Evolutionary conservation across 2,888 invertebrate genomes (phyloP).

Genomic region (Plagodis pulveraria): DNA sequence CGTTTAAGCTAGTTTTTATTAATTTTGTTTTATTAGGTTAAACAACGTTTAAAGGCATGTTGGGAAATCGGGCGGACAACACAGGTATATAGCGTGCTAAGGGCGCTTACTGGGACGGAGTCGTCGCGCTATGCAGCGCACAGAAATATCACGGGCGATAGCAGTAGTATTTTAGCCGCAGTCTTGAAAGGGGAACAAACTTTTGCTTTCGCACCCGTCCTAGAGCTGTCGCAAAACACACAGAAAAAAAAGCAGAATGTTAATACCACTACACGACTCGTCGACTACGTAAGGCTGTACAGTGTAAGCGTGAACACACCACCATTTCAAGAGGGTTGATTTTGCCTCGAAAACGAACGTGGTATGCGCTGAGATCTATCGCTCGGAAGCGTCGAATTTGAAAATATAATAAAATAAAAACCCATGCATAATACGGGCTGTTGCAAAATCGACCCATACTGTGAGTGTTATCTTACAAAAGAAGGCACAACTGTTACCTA

Average conservation of each 20-base stretch:
- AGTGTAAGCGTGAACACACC: slow-evolving; percentile 60
- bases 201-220: slow-evolving; percentile 87
- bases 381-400: slow-evolving; percentile 53
- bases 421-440: slow-evolving; percentile 77
- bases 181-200: slow-evolving; percentile 90
- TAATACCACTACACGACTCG: slow-evolving; percentile 36
- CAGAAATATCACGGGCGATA: slow-evolving; percentile 91
- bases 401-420: slow-evolving; percentile 52
- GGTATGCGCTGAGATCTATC: slow-evolving; percentile 44
- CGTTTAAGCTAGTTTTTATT: too few relatives aligned
- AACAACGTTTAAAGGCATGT: slow-evolving; percentile 42
- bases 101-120: slow-evolving; percentile 71
- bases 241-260: slow-evolving; percentile 64
- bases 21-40: neutral
- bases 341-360: slow-evolving; percentile 65
- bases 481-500: slow-evolving; percentile 49
- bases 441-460: slow-evolving; percentile 65
- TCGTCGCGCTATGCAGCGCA: slow-evolving; percentile 86
- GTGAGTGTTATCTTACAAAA: slow-evolving; percentile 51
- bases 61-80: slow-evolving; percentile 52
- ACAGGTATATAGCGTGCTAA: slow-evolving; percentile 71
- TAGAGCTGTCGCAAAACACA: slow-evolving; percentile 84
- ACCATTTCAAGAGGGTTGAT: slow-evolving; percentile 85
- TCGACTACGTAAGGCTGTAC: slow-evolving; percentile 30
- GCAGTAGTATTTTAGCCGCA: slow-evolving; percentile 90